Evolutionary conservation across 2,888 invertebrate genomes (phyloP).

Genomic region (Dasypolia templi): DNA sequence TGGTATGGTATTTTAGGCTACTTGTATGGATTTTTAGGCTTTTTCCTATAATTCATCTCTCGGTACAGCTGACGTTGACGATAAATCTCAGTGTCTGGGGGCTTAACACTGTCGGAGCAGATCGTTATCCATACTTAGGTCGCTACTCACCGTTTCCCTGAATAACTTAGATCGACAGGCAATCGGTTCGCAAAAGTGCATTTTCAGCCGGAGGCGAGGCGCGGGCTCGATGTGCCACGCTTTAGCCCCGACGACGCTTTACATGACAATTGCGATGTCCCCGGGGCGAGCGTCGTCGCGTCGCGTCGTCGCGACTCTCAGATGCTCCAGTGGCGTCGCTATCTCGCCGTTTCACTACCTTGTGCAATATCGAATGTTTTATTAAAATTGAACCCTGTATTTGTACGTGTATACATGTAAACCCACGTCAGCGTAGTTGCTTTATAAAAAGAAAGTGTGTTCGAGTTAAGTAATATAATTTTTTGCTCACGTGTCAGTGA

Average conservation of each 20-base stretch:
- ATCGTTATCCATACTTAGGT: constrained; percentile 84
- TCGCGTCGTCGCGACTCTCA: constrained; percentile 76
- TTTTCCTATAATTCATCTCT: constrained; percentile 17
- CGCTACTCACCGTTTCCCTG: constrained; percentile 76
- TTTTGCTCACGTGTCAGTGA: constrained; percentile 73
- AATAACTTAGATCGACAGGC: constrained; percentile 87
- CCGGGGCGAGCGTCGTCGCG: constrained; percentile 77
- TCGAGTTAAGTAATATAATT: constrained; percentile 64
- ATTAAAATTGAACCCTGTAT: constrained; percentile 66
- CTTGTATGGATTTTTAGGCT: neutral
- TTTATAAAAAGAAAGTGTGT: constrained; percentile 69
- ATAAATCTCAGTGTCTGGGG: constrained; percentile 56
- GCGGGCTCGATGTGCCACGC: constrained; percentile 76
- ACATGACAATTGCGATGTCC: constrained; percentile 88
- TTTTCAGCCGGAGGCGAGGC: constrained; percentile 86
- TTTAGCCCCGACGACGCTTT: constrained; percentile 82
- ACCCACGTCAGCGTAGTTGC: constrained; percentile 27
- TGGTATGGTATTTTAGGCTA: constrained; percentile 4
- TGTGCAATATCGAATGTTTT: constrained; percentile 71
- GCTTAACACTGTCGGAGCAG: constrained; percentile 71
- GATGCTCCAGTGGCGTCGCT: constrained; percentile 73
- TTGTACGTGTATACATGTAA: constrained; percentile 46
- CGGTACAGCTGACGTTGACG: constrained; percentile 47
- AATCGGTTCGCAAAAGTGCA: constrained; percentile 89
- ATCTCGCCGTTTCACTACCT: constrained; percentile 73